Base-by-base conservation (phyloP, 2,113 vertebrate species). In the Plectropomus leopardus region DNA sequence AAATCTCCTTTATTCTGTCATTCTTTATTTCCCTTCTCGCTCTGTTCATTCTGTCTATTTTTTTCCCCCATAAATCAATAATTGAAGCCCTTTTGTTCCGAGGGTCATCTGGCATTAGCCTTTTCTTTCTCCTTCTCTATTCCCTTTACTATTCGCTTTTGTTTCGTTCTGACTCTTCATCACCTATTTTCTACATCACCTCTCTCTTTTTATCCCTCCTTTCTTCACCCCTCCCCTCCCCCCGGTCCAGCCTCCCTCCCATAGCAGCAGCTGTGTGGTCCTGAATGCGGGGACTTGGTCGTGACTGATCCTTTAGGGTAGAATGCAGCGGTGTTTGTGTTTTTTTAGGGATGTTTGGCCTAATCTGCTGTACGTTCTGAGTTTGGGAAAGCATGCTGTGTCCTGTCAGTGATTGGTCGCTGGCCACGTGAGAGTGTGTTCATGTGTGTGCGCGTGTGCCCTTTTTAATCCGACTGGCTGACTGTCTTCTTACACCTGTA, bases 301-400 rank as follows among this genome's bases (percentile, higher is more conserved):
- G 69, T 92, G 92, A 92, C 90, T 94, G 93, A 91, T 92, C 86
- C 84, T 88, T 75, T 94, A 94, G 93, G 92, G 83, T 94, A 94
- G 94, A 95, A 92, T 93, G 95, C 93, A 91, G 93, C 82, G 89
- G 92, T 92, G 93, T 93, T 88, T 90, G 86, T n/a, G n/a, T 91
- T 53, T 69, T 58, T 1, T 24, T 78, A 87, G 90, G 89, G 80
- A 86, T 90, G 88, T 89, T 91, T 89, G 84, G 81, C 72, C 87
- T 92, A 87, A 86, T 89, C 70, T 70, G 71, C 83, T 72, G 65
- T 84, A 47, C 59, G 84, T 87, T 87, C 78, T 82, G 70, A 82
- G 76, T 91, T 87, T 70, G 85, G 91, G 85, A 86, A 91, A 89
- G 92, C 93, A 94, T 93, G 92, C 86, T 67, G 89, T 89, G 80